phyloP scores from a whole-genome alignment of 2,113 vertebrate genomes.

The Balaeniceps rex region DNA sequence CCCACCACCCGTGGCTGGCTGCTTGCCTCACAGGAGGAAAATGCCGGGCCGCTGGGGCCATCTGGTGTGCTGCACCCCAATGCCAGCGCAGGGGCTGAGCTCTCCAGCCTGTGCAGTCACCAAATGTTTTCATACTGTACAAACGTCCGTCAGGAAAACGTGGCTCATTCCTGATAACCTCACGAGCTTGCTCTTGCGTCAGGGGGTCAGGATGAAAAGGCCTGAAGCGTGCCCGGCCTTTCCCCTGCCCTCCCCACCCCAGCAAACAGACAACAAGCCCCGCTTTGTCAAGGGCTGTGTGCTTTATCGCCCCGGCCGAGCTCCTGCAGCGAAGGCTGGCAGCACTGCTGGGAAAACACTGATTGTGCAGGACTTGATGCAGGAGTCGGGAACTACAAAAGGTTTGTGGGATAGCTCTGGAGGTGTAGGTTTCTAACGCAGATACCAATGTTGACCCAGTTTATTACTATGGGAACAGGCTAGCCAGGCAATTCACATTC shows the following conservation, averaged over 20 bases:
- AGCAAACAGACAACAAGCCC: rapidly evolving
- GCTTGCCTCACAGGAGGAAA: not conserved
- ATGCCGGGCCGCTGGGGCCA: rapidly evolving
- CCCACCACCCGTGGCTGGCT: rapidly evolving
- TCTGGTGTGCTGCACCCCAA: not conserved
- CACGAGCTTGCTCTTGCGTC: rapidly evolving
- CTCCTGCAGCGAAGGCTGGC: not conserved
- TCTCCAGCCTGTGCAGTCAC: not conserved
- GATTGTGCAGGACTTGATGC: rapidly evolving
- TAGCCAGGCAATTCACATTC: not conserved
- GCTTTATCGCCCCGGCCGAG: rapidly evolving
- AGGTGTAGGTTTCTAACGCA: not conserved
- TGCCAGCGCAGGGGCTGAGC: rapidly evolving
- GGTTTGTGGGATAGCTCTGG: not conserved
- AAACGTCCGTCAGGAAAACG: rapidly evolving
- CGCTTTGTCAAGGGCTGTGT: not conserved
- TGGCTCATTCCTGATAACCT: rapidly evolving
- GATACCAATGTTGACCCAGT: not conserved
- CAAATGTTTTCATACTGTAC: not conserved
- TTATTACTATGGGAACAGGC: not conserved
- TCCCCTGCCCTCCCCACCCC: not conserved
- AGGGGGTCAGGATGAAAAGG: rapidly evolving
- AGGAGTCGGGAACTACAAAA: not conserved
- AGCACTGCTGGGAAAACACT: not conserved
- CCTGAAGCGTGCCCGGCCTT: not conserved